phyloP scores from a whole-genome alignment of 2,888 invertebrate genomes.

The Pristionchus entomophagus region DNA sequence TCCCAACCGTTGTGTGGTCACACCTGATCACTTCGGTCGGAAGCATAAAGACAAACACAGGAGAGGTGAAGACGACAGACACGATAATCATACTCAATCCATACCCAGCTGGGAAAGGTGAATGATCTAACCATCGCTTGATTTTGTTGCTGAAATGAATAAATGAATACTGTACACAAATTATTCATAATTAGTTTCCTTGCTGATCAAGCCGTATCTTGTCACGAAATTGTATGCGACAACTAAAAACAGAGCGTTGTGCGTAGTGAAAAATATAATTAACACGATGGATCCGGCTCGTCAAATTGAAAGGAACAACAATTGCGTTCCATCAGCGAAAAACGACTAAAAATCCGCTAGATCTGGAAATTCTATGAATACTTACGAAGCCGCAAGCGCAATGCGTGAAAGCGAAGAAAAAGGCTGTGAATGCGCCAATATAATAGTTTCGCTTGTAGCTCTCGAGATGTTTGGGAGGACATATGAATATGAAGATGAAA shows the following conservation, averaged over 20 bases:
- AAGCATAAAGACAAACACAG: no score
- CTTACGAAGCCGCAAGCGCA: not conserved
- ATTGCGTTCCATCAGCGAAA: not conserved
- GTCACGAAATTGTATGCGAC: no score
- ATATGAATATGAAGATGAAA: not conserved
- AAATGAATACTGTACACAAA: no score
- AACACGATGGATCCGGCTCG: not conserved
- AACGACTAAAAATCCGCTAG: not conserved
- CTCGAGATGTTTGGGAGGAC: not conserved
- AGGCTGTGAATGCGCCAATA: not conserved
- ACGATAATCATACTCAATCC: no score
- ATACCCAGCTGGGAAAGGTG: no score
- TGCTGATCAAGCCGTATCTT: not conserved
- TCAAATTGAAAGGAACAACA: not conserved
- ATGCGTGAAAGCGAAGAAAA: not conserved
- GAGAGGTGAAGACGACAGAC: no score
- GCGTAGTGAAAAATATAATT: not conserved
- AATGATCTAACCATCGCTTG: not conserved
- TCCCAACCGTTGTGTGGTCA: no score
- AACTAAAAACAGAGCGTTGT: not conserved
- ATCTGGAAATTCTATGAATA: not conserved
- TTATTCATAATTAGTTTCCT: not conserved
- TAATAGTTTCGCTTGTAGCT: not conserved
- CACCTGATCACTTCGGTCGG: no score
- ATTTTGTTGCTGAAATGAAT: not conserved